Evolutionary conservation across 2,797 vertebrate genomes (phyloP).

Genomic region (Molossus molossus): DNA sequence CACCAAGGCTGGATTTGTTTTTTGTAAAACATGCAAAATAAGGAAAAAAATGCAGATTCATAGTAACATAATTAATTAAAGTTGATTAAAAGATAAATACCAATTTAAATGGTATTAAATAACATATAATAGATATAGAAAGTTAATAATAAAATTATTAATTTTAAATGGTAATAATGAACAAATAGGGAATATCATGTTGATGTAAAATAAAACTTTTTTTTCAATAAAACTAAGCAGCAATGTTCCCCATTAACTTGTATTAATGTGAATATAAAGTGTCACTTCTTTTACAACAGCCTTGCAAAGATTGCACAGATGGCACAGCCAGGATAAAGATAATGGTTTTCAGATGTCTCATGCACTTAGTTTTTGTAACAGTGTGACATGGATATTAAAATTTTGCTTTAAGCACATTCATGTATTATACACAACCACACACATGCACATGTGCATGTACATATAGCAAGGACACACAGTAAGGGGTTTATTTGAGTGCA

Average conservation of each 20-base stretch:
- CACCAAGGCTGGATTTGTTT: too few relatives aligned
- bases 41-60: too few relatives aligned
- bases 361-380: neutral
- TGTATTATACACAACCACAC: neutral
- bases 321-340: neutral
- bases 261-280: neutral
- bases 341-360: neutral
- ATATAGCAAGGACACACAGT: neutral
- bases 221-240: neutral
- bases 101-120: neutral
- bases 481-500: neutral
- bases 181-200: neutral
- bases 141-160: neutral
- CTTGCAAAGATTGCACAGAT: neutral
- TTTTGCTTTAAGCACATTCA: neutral
- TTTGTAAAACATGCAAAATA: too few relatives aligned
- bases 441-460: neutral
- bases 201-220: neutral
- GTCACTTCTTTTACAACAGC: neutral
- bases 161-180: slow-evolving; percentile 29
- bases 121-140: neutral
- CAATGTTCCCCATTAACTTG: neutral
- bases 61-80: neutral
- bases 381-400: neutral
- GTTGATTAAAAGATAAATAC: neutral